Evolutionary conservation across 1,140 invertebrate species (phyloP), one percentile per base, ranked within the genome.

Genomic region (Halesus radiatus): DNA sequence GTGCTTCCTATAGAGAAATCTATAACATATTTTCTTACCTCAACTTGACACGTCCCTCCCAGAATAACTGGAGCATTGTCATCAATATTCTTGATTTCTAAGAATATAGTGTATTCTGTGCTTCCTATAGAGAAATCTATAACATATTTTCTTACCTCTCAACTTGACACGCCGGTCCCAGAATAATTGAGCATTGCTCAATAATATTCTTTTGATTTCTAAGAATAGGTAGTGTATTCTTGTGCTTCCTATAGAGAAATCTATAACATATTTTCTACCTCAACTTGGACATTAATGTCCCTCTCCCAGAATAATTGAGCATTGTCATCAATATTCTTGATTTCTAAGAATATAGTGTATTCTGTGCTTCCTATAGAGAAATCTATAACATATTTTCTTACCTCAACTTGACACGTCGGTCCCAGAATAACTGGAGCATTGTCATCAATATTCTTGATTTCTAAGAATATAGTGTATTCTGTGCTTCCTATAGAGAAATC

Each of bases 251-350:
- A 87, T 84, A 0, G 80, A 79, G 6, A 89, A 83, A 0, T 79
- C 23, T 4, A 90, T 77, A 13, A 81, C 73, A n/a, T n/a, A n/a
- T n/a, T n/a, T n/a, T n/a, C n/a, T n/a, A n/a, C n/a, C n/a, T n/a
- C n/a, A n/a, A n/a, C n/a, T n/a, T n/a, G n/a, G n/a, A n/a, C n/a
- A n/a, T n/a, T n/a, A n/a, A n/a, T n/a, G n/a, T n/a, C n/a, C n/a
- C n/a, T n/a, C n/a, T 3, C 88, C 76, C 16, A 88, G 85, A 60
- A 90, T 89, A 22, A 90, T 85, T 3, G 89, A 5, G 86, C 81
- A 78, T 90, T 89, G 84, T 91, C 90, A 81, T 91, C 90, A 32
- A 91, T 91, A 78, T 91, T 91, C 18, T n/a, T n/a, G 15, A 91
- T 87, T 13, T 84, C 83, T 0, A 91, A 84, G 4, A 84, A 80